Conservation (phyloP, 1,140 invertebrate species). For the Drosophila seguyi region DNA sequence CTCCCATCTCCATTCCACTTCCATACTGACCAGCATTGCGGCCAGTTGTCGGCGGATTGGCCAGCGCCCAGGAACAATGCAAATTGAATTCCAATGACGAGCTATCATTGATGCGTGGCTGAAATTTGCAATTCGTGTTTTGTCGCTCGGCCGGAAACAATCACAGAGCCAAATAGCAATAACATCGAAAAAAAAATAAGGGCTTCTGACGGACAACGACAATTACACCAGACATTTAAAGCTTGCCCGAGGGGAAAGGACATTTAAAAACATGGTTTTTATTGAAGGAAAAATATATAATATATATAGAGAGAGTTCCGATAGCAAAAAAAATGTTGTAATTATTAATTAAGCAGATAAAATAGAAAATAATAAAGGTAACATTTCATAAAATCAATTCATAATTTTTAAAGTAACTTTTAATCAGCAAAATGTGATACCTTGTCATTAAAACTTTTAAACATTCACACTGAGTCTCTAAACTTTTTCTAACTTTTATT, state of each 20-base stretch:
- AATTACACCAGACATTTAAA: conserved; percentile 34
- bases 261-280: conserved; percentile 7
- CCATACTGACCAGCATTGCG: conserved; percentile 29
- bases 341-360: not conserved
- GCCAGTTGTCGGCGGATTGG: conserved; percentile 44
- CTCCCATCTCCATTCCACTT: not conserved
- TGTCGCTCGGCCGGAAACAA: conserved; percentile 71
- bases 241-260: not conserved
- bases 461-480: not conserved
- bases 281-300: not conserved
- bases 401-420: not conserved
- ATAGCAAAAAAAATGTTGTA: not conserved
- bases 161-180: conserved; percentile 57
- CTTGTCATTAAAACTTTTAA: not conserved
- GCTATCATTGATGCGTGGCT: conserved; percentile 79
- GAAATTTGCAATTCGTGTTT: conserved; percentile 81
- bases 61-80: conserved; percentile 62
- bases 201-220: conserved; percentile 35
- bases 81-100: conserved; percentile 82
- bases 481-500: not conserved
- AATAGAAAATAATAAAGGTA: not conserved
- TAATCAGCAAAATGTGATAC: not conserved
- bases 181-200: conserved; percentile 21
- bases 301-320: not conserved
- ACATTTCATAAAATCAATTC: not conserved